These are phyloP conservation scores for Spisula solida DNA, from an alignment of 2,888 invertebrate genomes.

Conservation along the genomic window DNA sequence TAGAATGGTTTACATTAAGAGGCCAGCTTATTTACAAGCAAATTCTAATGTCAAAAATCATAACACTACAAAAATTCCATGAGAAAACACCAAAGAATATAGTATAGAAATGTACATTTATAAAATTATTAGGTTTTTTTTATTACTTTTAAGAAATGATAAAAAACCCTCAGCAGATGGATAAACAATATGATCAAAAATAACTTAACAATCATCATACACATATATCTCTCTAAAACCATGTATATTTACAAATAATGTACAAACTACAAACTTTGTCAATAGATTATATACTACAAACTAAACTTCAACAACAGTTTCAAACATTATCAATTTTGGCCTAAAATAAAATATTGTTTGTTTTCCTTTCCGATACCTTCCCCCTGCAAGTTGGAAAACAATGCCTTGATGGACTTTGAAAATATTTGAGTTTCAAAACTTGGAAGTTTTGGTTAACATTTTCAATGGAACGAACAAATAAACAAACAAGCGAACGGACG, in stretches of 20 bases:
- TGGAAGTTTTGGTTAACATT: no score
- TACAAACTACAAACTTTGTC: neutral
- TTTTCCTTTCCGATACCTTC: no score
- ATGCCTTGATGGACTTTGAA: no score
- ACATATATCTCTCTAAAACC: neutral
- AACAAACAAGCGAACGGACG: no score
- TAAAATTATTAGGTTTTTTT: neutral
- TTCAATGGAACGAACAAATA: no score
- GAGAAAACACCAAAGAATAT: neutral
- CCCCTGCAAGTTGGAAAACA: no score
- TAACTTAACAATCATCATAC: neutral
- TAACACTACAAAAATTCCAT: neutral
- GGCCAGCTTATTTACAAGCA: slow-evolving; percentile 37
- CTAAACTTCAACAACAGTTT: neutral
- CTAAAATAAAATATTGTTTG: no score
- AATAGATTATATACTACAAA: neutral
- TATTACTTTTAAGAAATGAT: neutral
- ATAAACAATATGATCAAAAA: neutral
- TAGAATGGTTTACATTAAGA: neutral
- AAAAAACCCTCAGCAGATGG: slow-evolving; percentile 13
- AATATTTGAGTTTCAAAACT: no score
- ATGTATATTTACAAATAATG: slow-evolving; percentile 15
- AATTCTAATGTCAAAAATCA: neutral
- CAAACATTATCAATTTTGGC: no score
- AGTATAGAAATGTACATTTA: no score